These are phyloP conservation scores for Gasteruption jaculator DNA, from an alignment of 2,888 invertebrate species.

Conservation along the genomic window DNA sequence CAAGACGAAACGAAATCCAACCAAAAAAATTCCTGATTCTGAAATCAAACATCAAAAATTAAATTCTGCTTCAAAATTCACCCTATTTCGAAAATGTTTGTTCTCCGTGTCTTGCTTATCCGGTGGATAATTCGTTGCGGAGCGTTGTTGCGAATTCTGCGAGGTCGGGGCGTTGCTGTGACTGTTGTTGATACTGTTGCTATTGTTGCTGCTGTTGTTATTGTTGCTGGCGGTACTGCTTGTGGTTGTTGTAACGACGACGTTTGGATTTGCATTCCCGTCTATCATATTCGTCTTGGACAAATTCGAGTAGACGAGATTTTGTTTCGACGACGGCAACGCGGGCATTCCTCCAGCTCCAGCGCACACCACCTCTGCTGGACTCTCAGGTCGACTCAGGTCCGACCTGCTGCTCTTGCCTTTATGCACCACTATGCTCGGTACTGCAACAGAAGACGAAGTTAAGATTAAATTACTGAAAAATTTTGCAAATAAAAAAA, in stretches of 20 bases:
- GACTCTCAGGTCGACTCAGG: conserved; percentile 43
- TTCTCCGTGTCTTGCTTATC: conserved; percentile 41
- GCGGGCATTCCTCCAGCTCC: conserved; percentile 46
- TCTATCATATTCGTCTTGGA: conserved; percentile 47
- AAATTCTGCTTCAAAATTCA: conserved; percentile 22
- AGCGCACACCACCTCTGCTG: conserved; percentile 35
- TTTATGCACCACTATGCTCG: conserved; percentile 49
- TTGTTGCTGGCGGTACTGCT: too few species aligned
- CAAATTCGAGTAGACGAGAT: conserved; percentile 36
- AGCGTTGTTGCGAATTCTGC: conserved; percentile 28
- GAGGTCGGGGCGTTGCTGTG: conserved; percentile 23
- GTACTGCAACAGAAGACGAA: conserved; percentile 39
- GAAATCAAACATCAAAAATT: too few species aligned
- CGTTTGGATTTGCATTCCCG: conserved; percentile 40
- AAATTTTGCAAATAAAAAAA: too few species aligned
- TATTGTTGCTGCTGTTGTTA: too few species aligned
- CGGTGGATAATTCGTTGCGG: conserved; percentile 31
- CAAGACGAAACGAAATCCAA: too few species aligned
- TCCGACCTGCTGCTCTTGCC: conserved; percentile 38
- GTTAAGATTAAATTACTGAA: not conserved
- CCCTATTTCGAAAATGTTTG: conserved; percentile 46
- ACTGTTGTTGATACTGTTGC: too few species aligned
- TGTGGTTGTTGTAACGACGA: conserved; percentile 34
- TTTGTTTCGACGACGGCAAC: conserved; percentile 43
- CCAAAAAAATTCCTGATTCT: too few species aligned